These are phyloP conservation scores for Fundulus diaphanus DNA, from an alignment of 2,797 vertebrate genomes.

Conservation along the genomic window DNA sequence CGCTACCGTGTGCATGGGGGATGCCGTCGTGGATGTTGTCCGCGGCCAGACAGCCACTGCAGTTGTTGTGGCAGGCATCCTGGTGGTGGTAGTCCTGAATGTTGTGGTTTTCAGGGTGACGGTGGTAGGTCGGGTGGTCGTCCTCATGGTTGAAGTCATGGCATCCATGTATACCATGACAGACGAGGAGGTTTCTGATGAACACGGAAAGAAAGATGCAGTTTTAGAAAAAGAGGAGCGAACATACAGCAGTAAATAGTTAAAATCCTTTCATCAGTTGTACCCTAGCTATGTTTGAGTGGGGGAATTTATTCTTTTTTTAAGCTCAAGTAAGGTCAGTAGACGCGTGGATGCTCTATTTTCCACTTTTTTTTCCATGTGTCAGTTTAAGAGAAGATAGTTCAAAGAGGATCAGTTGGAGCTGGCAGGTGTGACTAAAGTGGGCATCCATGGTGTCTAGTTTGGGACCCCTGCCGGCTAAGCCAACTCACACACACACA, in stretches of 20 bases:
- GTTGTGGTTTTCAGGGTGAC: constrained; percentile 55
- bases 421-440: constrained; percentile 63
- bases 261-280: constrained; percentile 27
- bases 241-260: constrained; percentile 8
- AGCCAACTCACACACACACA: constrained; percentile 32
- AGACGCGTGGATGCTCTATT: constrained; percentile 12
- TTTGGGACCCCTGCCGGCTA: constrained; percentile 41
- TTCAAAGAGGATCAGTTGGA: constrained; percentile 60
- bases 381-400: constrained; percentile 54
- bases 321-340: constrained; percentile 16
- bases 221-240: neutral
- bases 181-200: constrained; percentile 87
- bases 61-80: constrained; percentile 51
- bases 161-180: constrained; percentile 85
- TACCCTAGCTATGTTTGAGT: constrained; percentile 35
- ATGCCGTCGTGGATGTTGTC: constrained; percentile 74
- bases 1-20: constrained; percentile 37
- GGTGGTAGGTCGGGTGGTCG: constrained; percentile 65
- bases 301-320: constrained; percentile 36
- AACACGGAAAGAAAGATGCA: neutral
- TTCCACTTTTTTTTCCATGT: constrained; percentile 24
- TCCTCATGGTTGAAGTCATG: constrained; percentile 67
- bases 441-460: constrained; percentile 28
- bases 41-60: constrained; percentile 77
- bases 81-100: constrained; percentile 73